Conservation (phyloP, 2,888 invertebrate species). For the Coelopa pilipes region DNA sequence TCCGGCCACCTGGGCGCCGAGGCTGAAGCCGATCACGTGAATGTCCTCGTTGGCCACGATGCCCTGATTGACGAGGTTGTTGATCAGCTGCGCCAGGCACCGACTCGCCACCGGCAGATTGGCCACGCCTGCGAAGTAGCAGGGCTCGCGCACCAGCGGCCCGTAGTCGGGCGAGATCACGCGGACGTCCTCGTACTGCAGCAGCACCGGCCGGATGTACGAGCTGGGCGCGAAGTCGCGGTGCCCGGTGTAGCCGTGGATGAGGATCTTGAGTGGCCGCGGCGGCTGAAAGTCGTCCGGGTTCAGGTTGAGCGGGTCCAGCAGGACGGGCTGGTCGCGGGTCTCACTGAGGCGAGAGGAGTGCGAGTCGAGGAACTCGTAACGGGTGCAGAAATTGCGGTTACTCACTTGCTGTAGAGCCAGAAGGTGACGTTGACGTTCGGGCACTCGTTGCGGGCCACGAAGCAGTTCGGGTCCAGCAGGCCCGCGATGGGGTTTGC, state of each 20-base stretch:
- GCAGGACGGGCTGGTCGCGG: slow-evolving; percentile 66
- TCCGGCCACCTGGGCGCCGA: slow-evolving; percentile 74
- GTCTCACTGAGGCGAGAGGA: too few species aligned
- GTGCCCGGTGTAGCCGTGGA: slow-evolving; percentile 75
- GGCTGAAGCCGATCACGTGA: slow-evolving; percentile 75
- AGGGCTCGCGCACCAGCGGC: slow-evolving; percentile 71
- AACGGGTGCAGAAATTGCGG: too few species aligned
- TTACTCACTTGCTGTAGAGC: slow-evolving; percentile 71
- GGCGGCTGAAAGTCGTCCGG: slow-evolving; percentile 55
- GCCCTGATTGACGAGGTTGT: slow-evolving; percentile 67
- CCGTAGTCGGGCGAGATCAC: slow-evolving; percentile 74
- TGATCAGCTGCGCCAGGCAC: slow-evolving; percentile 72
- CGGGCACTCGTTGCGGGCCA: slow-evolving; percentile 67
- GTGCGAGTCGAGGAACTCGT: too few species aligned
- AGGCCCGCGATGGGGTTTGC: slow-evolving; percentile 51
- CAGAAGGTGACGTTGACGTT: slow-evolving; percentile 73
- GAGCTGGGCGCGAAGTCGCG: slow-evolving; percentile 72
- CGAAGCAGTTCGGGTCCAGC: slow-evolving; percentile 51
- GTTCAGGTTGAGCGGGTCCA: slow-evolving; percentile 61
- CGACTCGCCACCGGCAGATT: slow-evolving; percentile 72
- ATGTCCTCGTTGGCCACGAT: slow-evolving; percentile 67
- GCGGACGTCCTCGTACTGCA: slow-evolving; percentile 71
- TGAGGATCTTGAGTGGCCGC: slow-evolving; percentile 70
- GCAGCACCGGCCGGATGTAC: slow-evolving; percentile 72
- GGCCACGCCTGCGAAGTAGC: slow-evolving; percentile 71